Evolutionary conservation across 64 coral and sea anemone species (phyloP).

Genomic region (Stichodactyla helianthus): DNA sequence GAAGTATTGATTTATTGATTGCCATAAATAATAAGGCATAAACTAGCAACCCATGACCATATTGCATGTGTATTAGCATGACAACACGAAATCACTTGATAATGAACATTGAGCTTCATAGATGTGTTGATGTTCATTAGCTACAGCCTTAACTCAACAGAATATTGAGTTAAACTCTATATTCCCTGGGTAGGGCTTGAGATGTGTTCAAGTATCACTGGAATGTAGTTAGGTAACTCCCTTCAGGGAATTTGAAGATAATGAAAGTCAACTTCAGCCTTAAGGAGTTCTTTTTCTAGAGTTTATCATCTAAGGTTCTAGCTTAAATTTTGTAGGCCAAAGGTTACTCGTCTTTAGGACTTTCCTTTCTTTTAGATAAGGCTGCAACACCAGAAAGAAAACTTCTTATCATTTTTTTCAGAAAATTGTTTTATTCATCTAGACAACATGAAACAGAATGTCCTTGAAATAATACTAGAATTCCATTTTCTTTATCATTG

Average conservation of each 20-base stretch:
- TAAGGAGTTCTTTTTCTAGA: background rate
- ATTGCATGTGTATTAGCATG: background rate
- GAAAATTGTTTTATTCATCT: background rate
- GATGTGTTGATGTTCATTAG: background rate
- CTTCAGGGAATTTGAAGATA: background rate
- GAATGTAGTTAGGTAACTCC: constrained; percentile 23
- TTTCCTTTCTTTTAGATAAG: background rate
- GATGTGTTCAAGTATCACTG: constrained; percentile 10
- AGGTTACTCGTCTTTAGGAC: background rate
- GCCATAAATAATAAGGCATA: background rate
- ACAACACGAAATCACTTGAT: background rate
- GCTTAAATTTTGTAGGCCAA: background rate
- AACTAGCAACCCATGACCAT: background rate
- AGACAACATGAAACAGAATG: background rate
- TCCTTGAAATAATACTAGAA: background rate
- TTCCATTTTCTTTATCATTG: background rate
- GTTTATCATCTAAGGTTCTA: background rate
- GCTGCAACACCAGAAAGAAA: background rate
- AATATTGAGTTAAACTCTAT: background rate
- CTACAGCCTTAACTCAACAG: constrained; percentile 13
- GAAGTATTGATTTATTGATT: background rate
- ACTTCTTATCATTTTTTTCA: background rate
- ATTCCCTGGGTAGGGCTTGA: background rate
- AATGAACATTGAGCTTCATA: background rate
- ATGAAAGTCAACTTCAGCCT: background rate